A percentile compares a stretch with the other conserved stretches of the same genome.
phyloP scores from a whole-genome alignment of 2,113 vertebrate genomes.

The Corvus hawaiiensis region DNA sequence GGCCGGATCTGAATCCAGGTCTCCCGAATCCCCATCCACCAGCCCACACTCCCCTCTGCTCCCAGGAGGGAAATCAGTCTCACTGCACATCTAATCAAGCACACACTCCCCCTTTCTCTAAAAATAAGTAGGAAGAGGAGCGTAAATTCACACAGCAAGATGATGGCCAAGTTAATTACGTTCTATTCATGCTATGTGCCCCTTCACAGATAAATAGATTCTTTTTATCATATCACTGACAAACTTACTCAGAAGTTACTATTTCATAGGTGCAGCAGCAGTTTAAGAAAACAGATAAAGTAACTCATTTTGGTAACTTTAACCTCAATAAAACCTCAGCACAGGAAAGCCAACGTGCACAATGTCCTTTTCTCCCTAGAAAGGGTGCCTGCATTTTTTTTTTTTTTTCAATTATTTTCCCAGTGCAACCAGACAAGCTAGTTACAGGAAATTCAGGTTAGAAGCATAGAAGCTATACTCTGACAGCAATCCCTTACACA shows the following conservation, averaged over 20 bases:
- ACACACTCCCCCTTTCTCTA: neutral
- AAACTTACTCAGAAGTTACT: neutral
- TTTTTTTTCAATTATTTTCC: neutral
- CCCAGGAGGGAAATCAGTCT: neutral
- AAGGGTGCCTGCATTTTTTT: fast-evolving
- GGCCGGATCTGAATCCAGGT: neutral
- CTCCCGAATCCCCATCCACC: neutral
- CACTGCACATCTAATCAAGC: neutral
- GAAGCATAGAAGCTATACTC: neutral
- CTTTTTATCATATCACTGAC: neutral
- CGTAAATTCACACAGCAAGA: neutral
- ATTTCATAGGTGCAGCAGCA: neutral
- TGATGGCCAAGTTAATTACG: neutral
- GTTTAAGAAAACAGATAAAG: neutral
- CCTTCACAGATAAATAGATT: neutral
- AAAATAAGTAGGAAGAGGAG: neutral
- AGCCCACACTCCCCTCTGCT: neutral
- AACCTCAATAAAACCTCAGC: neutral
- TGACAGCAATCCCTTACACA: neutral
- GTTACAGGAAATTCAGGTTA: neutral
- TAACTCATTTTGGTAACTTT: neutral
- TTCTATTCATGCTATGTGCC: neutral
- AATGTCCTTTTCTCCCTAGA: neutral
- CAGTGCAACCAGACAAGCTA: neutral
- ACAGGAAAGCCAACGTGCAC: neutral